Conservation (phyloP, 2,888 invertebrate species). For the Cecidostiba fungosa region DNA sequence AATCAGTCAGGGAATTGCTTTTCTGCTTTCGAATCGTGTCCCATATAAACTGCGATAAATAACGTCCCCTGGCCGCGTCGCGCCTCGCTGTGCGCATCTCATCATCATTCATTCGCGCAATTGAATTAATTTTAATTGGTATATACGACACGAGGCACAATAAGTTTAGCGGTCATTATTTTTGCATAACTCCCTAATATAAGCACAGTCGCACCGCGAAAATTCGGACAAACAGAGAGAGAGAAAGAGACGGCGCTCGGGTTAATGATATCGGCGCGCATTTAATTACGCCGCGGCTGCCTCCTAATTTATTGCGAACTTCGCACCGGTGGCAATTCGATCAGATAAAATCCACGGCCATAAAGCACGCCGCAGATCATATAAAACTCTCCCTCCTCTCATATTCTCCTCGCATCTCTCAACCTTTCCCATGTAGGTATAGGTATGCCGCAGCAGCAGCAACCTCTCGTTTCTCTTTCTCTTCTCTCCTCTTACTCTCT, state of each 20-base stretch:
- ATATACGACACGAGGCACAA: background rate
- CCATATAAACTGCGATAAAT: constrained; percentile 40
- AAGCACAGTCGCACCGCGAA: background rate
- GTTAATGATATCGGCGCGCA: constrained; percentile 66
- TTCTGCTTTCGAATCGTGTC: background rate
- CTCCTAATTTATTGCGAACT: constrained; percentile 77
- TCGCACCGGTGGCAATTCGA: constrained; percentile 78
- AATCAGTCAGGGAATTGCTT: constrained; percentile 45
- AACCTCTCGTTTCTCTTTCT: constrained; percentile 47
- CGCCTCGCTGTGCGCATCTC: background rate
- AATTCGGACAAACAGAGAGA: background rate
- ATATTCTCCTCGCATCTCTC: constrained; percentile 47
- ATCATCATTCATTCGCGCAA: constrained; percentile 11
- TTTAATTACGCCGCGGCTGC: constrained; percentile 75
- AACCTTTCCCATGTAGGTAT: constrained; percentile 37
- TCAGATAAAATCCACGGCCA: constrained; percentile 77
- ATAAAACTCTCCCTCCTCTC: constrained; percentile 70
- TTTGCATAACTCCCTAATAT: background rate
- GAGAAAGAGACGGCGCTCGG: constrained; percentile 55
- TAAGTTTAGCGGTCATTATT: too few relatives aligned
- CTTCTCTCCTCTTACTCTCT: constrained; percentile 61
- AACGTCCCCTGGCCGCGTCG: background rate
- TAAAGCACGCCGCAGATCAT: constrained; percentile 76
- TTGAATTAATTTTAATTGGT: constrained; percentile 34
- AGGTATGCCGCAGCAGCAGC: background rate